These are phyloP conservation scores for Xanthia togata DNA, from an alignment of 2,888 invertebrate species.

Conservation along the genomic window DNA sequence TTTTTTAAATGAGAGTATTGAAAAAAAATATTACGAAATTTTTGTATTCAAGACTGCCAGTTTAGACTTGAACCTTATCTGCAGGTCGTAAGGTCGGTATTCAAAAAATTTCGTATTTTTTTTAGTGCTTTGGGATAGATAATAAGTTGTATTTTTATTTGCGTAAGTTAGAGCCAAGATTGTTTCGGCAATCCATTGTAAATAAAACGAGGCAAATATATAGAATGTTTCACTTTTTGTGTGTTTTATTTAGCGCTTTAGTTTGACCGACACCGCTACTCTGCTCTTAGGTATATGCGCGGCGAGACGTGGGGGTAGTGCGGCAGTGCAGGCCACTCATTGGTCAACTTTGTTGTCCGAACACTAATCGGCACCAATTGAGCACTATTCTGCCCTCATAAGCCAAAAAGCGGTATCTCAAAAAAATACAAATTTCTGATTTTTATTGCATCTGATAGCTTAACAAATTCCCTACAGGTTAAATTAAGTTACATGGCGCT, in stretches of 20 bases:
- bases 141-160: conserved; percentile 60
- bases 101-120: conserved; percentile 25
- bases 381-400: no score
- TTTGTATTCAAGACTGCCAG: not conserved
- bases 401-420: no score
- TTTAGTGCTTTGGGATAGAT: conserved; percentile 32
- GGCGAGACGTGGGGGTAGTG: no score
- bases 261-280: not conserved
- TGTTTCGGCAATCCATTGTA: conserved; percentile 56
- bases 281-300: no score
- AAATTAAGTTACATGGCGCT: no score
- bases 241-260: conserved; percentile 35
- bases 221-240: conserved; percentile 55
- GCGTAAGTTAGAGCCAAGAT: conserved; percentile 54
- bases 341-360: no score
- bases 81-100: not conserved
- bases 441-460: no score
- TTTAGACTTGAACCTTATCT: not conserved
- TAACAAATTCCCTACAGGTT: no score
- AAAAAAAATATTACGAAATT: conserved; percentile 9
- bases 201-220: conserved; percentile 60
- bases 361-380: no score
- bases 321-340: no score
- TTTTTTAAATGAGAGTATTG: conserved; percentile 11
- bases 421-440: no score